Evolutionary conservation across 2,797 vertebrate genomes (phyloP), one percentile per base, ranked within the genome.

Genomic region (Threskiornis aethiopicus): DNA sequence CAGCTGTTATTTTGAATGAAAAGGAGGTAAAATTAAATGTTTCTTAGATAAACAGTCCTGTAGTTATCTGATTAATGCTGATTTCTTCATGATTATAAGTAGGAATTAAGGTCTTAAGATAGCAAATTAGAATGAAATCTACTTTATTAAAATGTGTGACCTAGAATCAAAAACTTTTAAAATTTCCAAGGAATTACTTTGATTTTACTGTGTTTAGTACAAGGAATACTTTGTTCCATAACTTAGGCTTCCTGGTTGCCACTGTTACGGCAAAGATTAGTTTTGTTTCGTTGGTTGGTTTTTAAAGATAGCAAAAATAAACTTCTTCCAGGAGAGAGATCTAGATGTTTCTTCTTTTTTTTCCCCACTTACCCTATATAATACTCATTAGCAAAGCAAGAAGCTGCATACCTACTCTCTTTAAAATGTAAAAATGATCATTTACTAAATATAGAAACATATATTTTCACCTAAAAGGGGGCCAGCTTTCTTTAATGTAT

Each of bases 21-120:
- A 90, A 90, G 29, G 42, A 87, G 17, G 26, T 82, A 46, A 90
- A 91, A 92, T 81, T 69, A 95, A 80, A 42, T 87, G 28, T 87
- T 85, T 95, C 42, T 76, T 93, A 90, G 77, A 72, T 94, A 89
- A 93, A 79, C 54, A 84, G 44, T 87, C 14, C 39, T 77, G 25
- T 62, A 47, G 35, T 88, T 94, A 92, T 89, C n/a, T 94, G 46
- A 88, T 65, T 82, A 87, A 83, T 87, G 41, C 52, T 83, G 67
- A 67, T 92, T 83, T 94, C 57, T 69, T 87, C 29, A 75, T 89
- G 29, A 77, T 90, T 71, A 3, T 61, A 81, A 84, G 22, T 87
- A 65, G 39, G 51, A 86, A 61, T 58, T 49, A 75, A 81, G 6
- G 28, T 80, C 29, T 90, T 93, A 86, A 89, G 78, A 61, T 73